Base-by-base conservation (phyloP, 2,797 vertebrate genomes). In the Graptemys geographica region DNA sequence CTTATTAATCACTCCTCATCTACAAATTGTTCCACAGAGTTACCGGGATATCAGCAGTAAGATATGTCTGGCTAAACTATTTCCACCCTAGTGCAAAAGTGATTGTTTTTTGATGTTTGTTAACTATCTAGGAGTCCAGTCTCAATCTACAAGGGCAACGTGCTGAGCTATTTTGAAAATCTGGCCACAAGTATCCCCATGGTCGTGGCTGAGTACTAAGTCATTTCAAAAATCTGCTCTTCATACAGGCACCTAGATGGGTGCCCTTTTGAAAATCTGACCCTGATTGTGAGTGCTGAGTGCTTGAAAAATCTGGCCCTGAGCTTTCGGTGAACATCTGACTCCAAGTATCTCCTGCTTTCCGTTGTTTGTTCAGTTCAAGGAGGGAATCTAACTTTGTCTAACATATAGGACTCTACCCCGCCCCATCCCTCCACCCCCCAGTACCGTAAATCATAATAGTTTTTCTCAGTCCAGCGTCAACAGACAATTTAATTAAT, bases 251-350 rank as follows among this genome's bases (percentile, higher is more conserved):
- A 72, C 3, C 0, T 56, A 69, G 92, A 82, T 44, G 15, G 53
- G n/a, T 94, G 83, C 79, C 86, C 37, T 84, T 94, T 6, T 93
- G 91, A 87, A 82, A 92, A 92, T 86, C 51, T 92, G 33, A 44
- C 82, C 88, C 84, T 95, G 47, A 59, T 65, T 94, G 6, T 82
- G 86, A 86, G 33, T 86, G 37, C 52, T 84, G 87, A 25, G 52
- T 79, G 47, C 49, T 94, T 90, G 81, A 93, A 83, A 81, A 81
- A 65, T 53, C 86, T 93, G 55, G 69, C n/a, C 62, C 69, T 59
- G 52, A 88, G 83, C 79, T 76, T 90, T 86, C 81, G 88, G 88
- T 86, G 53, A 52, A 4, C 82, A 57, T 84, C 57, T 86, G 86
- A 47, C 53, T 37, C 87, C 74, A 87, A 18, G 53, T 79, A 19